These are phyloP conservation scores for Xylophagus ater DNA, from an alignment of 2,888 invertebrate genomes.

Conservation along the genomic window DNA sequence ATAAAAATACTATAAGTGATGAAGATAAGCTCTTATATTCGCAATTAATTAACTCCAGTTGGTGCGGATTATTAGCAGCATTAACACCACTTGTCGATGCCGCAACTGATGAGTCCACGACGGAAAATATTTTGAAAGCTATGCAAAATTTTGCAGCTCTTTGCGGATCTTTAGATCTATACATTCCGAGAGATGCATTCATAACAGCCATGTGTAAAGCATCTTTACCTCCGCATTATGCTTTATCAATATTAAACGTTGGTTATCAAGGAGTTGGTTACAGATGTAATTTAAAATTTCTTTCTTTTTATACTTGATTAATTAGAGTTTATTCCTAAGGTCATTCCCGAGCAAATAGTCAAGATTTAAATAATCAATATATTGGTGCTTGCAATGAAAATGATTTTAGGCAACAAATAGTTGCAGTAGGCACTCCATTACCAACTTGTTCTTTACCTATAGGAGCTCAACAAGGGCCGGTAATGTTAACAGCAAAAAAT, in stretches of 20 bases:
- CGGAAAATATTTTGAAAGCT: constrained; percentile 83
- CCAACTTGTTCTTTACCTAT: constrained; percentile 72
- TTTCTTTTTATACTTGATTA: neutral
- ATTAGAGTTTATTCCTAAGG: constrained; percentile 27
- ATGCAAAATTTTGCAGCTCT: constrained; percentile 83
- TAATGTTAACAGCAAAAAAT: constrained; percentile 96
- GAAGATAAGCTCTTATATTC: constrained; percentile 39
- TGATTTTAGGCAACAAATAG: constrained; percentile 83
- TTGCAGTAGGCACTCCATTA: constrained; percentile 91
- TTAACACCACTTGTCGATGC: constrained; percentile 87
- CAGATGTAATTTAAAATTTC: constrained; percentile 24
- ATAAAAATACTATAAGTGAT: constrained; percentile 35
- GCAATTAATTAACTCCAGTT: constrained; percentile 83
- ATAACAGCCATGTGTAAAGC: constrained; percentile 90
- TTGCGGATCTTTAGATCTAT: constrained; percentile 71
- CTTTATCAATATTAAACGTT: constrained; percentile 70
- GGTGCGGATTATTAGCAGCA: constrained; percentile 89
- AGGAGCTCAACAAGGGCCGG: constrained; percentile 49
- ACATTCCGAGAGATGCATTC: constrained; percentile 82
- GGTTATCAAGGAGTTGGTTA: constrained; percentile 45
- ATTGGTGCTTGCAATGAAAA: constrained; percentile 46
- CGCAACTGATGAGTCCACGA: constrained; percentile 85
- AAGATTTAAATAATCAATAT: constrained; percentile 44
- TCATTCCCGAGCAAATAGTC: constrained; percentile 41
- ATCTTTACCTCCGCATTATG: constrained; percentile 93